A percentile compares a stretch with the other conserved stretches of the same genome.
Conservation (phyloP, 1,140 invertebrate species). For the Drosophila murphyi region DNA sequence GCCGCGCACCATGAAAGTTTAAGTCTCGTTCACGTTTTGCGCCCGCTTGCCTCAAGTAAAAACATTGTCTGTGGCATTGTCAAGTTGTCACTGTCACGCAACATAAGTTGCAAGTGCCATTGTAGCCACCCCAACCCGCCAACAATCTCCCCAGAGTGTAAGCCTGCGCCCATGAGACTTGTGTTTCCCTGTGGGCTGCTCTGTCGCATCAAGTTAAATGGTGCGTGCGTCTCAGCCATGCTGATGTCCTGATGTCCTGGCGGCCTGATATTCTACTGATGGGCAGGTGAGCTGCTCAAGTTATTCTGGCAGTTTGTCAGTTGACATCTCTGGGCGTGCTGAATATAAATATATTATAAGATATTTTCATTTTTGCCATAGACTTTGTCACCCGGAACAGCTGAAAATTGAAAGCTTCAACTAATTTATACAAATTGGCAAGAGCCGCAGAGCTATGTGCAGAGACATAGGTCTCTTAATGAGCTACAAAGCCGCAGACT, state of each 20-base stretch:
- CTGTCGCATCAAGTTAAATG: conserved; percentile 70
- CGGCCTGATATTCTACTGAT: conserved; percentile 7
- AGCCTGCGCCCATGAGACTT: conserved; percentile 11
- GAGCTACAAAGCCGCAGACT: conserved; percentile 59
- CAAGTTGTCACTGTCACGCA: conserved; percentile 83
- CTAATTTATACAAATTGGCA: conserved; percentile 76
- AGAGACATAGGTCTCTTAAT: conserved; percentile 47
- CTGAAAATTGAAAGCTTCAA: conserved; percentile 65
- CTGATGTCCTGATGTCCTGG: background rate
- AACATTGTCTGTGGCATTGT: conserved; percentile 80
- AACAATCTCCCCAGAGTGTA: too few relatives aligned
- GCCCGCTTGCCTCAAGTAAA: conserved; percentile 46
- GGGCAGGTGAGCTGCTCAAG: conserved; percentile 43
- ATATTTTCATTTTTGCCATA: conserved; percentile 67
- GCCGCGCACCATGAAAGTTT: conserved; percentile 62
- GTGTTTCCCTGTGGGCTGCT: conserved; percentile 38
- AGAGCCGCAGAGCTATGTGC: conserved; percentile 28
- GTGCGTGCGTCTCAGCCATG: conserved; percentile 60
- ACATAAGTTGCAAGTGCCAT: conserved; percentile 75
- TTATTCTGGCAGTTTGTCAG: conserved; percentile 58
- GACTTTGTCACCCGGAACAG: conserved; percentile 55
- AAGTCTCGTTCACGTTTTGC: background rate
- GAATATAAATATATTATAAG: conserved; percentile 79
- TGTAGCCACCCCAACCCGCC: conserved; percentile 13
- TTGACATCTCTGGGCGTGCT: conserved; percentile 43